Evolutionary conservation across 2,888 invertebrate species (phyloP), one percentile per base, ranked within the genome.

Genomic region (Trypoxylon attenuatum): DNA sequence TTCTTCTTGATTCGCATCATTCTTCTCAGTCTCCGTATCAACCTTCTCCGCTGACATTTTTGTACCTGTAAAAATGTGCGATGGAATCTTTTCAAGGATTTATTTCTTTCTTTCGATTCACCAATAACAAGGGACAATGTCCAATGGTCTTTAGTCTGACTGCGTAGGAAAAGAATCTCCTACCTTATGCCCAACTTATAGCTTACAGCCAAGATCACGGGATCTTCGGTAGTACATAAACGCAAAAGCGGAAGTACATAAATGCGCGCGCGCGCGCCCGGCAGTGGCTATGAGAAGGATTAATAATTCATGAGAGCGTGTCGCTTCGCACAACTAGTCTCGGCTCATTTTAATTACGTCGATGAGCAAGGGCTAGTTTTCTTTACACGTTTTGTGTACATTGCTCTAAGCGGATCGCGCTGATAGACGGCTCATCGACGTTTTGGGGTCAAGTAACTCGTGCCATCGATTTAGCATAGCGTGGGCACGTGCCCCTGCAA

Each of bases 41-140:
- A 60, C 71, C 25, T 71, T 80, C 38, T 67, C 65, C n/a, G 71
- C 61, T 41, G 70, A 61, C 76, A 76, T 76, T 25, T 25, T 68
- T 54, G 16, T 8, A 4, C n/a, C 60, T 60, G n/a, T n/a, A n/a
- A n/a, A n/a, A n/a, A n/a, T n/a, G n/a, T n/a, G n/a, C n/a, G n/a
- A n/a, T n/a, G n/a, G n/a, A n/a, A n/a, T n/a, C n/a, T n/a, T n/a
- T n/a, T n/a, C n/a, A n/a, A n/a, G n/a, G n/a, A n/a, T n/a, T n/a
- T n/a, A n/a, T n/a, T n/a, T n/a, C n/a, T n/a, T n/a, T n/a, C n/a
- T n/a, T n/a, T n/a, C n/a, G n/a, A n/a, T n/a, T n/a, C n/a, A 33
- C 8, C 10, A 56, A 45, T 25, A 22, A 29, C 33, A 33, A 10
- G n/a, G n/a, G 5, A 1, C 33, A 33, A 33, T 33, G 10, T n/a